phyloP scores from a whole-genome alignment of 2,113 vertebrate species.

The Forbesichthys papilliferus region DNA sequence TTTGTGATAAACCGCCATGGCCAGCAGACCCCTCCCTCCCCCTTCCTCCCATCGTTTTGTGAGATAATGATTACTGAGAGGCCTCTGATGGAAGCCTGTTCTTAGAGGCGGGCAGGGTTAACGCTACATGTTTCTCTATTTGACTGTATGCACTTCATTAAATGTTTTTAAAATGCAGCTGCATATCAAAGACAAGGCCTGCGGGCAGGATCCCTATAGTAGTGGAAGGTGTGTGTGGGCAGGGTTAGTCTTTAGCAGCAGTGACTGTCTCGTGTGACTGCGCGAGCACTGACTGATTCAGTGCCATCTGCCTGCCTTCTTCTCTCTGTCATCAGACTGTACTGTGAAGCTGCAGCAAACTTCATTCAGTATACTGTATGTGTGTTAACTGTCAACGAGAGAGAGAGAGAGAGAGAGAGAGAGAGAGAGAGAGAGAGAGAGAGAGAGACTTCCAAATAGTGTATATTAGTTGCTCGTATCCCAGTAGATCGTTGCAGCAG shows the following conservation, averaged over 20 bases:
- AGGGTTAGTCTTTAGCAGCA: slow-evolving; percentile 48
- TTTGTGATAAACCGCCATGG: slow-evolving; percentile 9
- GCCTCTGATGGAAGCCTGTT: slow-evolving; percentile 1
- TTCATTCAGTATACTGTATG: not conserved
- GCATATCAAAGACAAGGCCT: slow-evolving; percentile 53
- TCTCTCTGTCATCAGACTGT: slow-evolving; percentile 33
- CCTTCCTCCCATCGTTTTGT: too few relatives aligned
- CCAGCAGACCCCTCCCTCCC: slow-evolving; percentile 4
- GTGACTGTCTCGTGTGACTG: slow-evolving; percentile 44
- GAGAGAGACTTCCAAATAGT: not conserved
- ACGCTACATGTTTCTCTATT: slow-evolving; percentile 1
- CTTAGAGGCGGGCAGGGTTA: slow-evolving; percentile 34
- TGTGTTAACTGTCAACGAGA: not conserved
- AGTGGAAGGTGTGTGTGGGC: slow-evolving; percentile 1
- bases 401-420: not conserved
- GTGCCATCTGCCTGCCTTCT: slow-evolving; percentile 28
- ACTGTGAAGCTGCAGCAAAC: slow-evolving; percentile 12
- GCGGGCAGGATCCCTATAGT: slow-evolving; percentile 21
- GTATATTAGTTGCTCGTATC: not conserved
- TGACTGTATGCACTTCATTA: slow-evolving; percentile 17
- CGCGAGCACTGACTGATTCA: not conserved
- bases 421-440: not conserved
- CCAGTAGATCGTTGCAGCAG: slow-evolving; percentile 25
- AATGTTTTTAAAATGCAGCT: slow-evolving; percentile 50
- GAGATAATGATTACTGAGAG: not conserved